phyloP scores from a whole-genome alignment of 2,888 invertebrate species.

The Xestia rhomboidea region DNA sequence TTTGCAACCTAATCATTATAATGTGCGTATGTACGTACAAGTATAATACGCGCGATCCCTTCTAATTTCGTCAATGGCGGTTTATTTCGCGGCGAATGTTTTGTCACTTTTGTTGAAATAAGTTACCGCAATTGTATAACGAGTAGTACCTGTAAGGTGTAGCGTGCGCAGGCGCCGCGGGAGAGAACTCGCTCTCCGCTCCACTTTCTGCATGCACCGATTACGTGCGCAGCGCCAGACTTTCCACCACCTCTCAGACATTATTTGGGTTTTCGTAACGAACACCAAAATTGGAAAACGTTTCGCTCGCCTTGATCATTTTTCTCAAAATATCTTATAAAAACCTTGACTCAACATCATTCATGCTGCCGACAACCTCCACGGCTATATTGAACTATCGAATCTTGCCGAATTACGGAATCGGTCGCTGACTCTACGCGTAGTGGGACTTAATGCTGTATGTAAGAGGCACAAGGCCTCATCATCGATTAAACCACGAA shows the following conservation, averaged over 20 bases:
- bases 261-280: slow-evolving; percentile 39
- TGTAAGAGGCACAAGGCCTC: slow-evolving; percentile 61
- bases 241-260: slow-evolving; percentile 30
- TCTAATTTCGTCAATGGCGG: slow-evolving; percentile 69
- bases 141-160: slow-evolving; percentile 15
- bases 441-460: slow-evolving; percentile 36
- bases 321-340: slow-evolving; percentile 43
- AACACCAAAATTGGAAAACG: slow-evolving; percentile 47
- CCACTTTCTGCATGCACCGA: slow-evolving; percentile 28
- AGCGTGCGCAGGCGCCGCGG: slow-evolving; percentile 18
- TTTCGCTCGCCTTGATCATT: slow-evolving; percentile 25
- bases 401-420: slow-evolving; percentile 65
- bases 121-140: slow-evolving; percentile 63
- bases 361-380: slow-evolving; percentile 59
- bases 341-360: slow-evolving; percentile 64
- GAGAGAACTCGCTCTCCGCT: slow-evolving; percentile 29
- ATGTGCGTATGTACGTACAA: slow-evolving; percentile 46
- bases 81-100: slow-evolving; percentile 61
- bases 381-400: slow-evolving; percentile 54
- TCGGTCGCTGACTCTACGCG: slow-evolving; percentile 54
- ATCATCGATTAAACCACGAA: slow-evolving; percentile 47
- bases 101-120: slow-evolving; percentile 69
- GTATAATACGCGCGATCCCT: slow-evolving; percentile 58
- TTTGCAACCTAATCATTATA: slow-evolving; percentile 61
- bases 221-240: slow-evolving; percentile 28